Evolutionary conservation across 2,888 invertebrate species (phyloP).

Genomic region (Erpobdella octoculata): DNA sequence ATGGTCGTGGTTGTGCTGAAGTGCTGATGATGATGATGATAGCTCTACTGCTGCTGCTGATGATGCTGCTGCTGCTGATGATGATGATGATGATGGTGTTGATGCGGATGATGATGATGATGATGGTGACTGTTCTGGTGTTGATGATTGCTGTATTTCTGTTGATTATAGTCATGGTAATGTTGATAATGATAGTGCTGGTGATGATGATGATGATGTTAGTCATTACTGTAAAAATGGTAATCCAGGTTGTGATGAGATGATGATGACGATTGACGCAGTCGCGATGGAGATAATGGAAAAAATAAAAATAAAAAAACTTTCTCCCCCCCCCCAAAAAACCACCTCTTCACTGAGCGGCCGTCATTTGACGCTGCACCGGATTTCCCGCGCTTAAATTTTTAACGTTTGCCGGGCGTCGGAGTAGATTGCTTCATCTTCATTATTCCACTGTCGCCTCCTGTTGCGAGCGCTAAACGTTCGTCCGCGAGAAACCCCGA

Average conservation of each 20-base stretch:
- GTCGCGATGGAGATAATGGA: not conserved
- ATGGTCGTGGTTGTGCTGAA: no score
- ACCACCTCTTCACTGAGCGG: no score
- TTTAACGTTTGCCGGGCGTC: not conserved
- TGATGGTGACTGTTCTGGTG: conserved; percentile 6
- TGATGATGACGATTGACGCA: not conserved
- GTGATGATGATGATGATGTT: not conserved
- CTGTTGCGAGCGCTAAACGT: no score
- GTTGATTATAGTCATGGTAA: not conserved
- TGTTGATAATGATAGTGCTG: not conserved
- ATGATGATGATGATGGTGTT: conserved; percentile 16
- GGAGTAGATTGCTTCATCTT: not conserved
- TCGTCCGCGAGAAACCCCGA: no score
- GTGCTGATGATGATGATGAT: conserved; percentile 11
- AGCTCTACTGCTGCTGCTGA: not conserved
- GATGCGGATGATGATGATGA: conserved; percentile 12
- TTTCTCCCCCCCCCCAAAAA: no score
- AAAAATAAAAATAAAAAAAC: not conserved
- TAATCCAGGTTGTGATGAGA: not conserved
- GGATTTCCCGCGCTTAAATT: not conserved
- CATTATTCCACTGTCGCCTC: not conserved
- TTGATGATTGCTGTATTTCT: conserved; percentile 3
- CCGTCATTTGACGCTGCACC: no score
- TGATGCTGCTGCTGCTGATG: conserved; percentile 12
- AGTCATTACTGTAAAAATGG: not conserved